Evolutionary conservation across 2,888 invertebrate species (phyloP), one percentile per base, ranked within the genome.

Genomic region (Chaetogeoica ovagalla): DNA sequence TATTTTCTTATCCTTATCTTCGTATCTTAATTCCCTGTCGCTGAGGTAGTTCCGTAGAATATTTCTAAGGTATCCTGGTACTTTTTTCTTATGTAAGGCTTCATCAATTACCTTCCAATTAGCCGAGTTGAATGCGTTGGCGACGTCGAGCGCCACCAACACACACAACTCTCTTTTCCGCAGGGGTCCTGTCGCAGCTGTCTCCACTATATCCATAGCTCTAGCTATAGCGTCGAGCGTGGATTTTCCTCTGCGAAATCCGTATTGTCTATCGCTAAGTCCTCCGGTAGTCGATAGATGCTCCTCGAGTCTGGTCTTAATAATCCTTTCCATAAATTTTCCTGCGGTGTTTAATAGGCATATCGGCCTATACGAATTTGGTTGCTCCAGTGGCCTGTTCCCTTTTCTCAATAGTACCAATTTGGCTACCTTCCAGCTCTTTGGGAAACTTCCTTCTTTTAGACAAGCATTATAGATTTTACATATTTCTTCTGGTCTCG

Each of bases 321-420:
- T 65, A 9, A 65, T 11, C n/a, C 65, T 39, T 39, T 65, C 65
- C 2, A 69, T 30, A 30, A 69, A 30, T 5, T 69, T 69, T 0
- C 43, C 74, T 6, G 65, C 15, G 6, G 62, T 52, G 21, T 60
- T 60, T 9, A 75, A n/a, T 0, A 75, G 55, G 52, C 63, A 63
- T 4, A 75, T 75, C 9, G 74, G 74, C 15, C 74, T 43, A 30
- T 75, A 63, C 6, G 74, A 75, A 3, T 4, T 23, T 13, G 65
- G 63, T 30, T 23, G 8, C 0, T 75, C 65, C n/a, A 55, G 19
- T 2, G 74, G 74, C 55, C 65, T 69, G 15, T 17, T 69, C 7
- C 65, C 65, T n/a, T 65, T 65, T n/a, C 43, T 11, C 0, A 57
- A 15, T 1, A 57, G 57, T 0, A 57, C 70, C 2, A 70, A 13